Base-by-base conservation (phyloP, 1,140 invertebrate species). In the Dendroctonus ponderosae region DNA sequence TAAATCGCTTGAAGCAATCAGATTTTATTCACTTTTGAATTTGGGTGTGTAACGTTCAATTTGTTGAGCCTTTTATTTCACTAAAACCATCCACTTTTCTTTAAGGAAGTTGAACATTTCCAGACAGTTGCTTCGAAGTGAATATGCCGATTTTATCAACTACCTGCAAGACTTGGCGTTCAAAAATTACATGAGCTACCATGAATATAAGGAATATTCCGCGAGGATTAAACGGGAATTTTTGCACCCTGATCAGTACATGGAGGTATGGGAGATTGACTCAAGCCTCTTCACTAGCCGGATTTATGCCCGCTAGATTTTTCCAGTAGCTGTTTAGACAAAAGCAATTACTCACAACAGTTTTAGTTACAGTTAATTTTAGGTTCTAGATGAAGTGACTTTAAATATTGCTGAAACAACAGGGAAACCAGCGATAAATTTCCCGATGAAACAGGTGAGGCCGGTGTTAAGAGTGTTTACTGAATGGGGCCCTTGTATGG, bases 91-190 rank as follows among this genome's bases (percentile, higher is more conserved):
- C 26, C 26, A 12, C 8, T 46, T 46, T 46, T 12, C 2, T 46
- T 46, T 11, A 4, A 46, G 43, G 43, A 46, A 46, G 12, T 46
- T 46, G 8, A 46, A 46, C 5, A 46, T 46, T 46, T 46, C 2
- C 9, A 2, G 44, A 3, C 12, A 46, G 5, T 57, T 57, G n/a
- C 15, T 57, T 57, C 1, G 8, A 39, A 26, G 9, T 15, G 49
- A 63, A 44, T 49, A 41, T 12, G 52, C 41, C 15, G 15, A 63
- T 5, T 68, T 68, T 68, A 3, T 64, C 5, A 7, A 53, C 3
- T 71, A 71, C 41, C 57, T 66, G 6, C 43, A 62, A 40, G 66
- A 71, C 56, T 42, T 71, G 8, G 39, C 63, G 0, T 71, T 68
- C 50, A 68, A 44, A 7, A 67, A 60, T 37, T 70, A 70, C 52